phyloP scores from a whole-genome alignment of 2,797 vertebrate genomes.

The Argyrosomus regius region DNA sequence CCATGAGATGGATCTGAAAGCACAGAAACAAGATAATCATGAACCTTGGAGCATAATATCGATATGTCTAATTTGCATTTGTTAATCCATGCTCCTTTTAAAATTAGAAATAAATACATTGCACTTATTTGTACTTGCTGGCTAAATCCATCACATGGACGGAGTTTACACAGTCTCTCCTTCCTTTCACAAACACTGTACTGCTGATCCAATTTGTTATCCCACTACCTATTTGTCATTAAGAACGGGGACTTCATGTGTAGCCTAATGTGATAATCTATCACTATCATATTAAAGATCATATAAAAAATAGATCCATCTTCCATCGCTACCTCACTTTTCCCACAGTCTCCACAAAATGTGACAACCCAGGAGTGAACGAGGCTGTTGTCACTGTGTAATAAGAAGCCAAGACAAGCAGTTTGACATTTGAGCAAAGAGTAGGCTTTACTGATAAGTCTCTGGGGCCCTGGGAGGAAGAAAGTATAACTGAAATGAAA shows the following conservation, averaged over 20 bases:
- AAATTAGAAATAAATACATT: neutral
- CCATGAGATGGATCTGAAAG: neutral
- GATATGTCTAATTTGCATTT: neutral
- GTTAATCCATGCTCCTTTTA: neutral
- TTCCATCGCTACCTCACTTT: conserved; percentile 10
- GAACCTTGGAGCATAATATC: neutral
- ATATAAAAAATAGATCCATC: neutral
- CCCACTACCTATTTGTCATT: neutral
- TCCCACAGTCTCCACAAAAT: conserved; percentile 21
- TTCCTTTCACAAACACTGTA: neutral
- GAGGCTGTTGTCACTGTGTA: conserved; percentile 3
- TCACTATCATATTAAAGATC: neutral
- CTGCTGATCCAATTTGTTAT: neutral
- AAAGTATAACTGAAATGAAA: conserved; percentile 37
- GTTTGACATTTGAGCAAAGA: conserved; percentile 57
- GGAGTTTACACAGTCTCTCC: neutral
- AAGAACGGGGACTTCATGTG: neutral
- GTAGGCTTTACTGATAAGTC: conserved; percentile 48
- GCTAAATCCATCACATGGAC: neutral
- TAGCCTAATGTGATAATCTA: neutral
- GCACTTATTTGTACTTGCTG: no score
- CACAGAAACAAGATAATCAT: neutral
- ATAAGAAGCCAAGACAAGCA: conserved; percentile 32
- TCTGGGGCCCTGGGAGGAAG: conserved; percentile 23
- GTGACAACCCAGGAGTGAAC: conserved; percentile 11